phyloP scores from a whole-genome alignment of 2,888 invertebrate species.

The Drosophila pseudotalamancana region DNA sequence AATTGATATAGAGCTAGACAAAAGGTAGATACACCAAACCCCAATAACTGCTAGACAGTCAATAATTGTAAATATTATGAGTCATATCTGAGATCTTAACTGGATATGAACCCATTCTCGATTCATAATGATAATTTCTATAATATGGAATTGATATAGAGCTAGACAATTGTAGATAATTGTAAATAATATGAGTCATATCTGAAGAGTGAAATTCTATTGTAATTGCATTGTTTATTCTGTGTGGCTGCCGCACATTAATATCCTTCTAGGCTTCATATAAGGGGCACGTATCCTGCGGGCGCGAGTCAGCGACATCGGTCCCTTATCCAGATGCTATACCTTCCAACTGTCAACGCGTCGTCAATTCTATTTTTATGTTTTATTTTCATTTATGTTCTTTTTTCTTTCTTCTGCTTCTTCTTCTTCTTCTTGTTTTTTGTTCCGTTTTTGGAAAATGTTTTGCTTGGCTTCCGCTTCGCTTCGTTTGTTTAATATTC shows the following conservation, averaged over 20 bases:
- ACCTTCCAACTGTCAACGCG: constrained; percentile 74
- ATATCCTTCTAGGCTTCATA: constrained; percentile 15
- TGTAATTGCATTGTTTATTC: constrained; percentile 21
- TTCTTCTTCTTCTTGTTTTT: too few species aligned
- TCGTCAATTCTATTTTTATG: constrained; percentile 80
- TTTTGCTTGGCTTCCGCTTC: constrained; percentile 64
- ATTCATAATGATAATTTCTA: too few species aligned
- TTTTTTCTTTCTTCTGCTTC: too few species aligned
- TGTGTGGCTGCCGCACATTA: constrained; percentile 11
- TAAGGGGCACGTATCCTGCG: constrained; percentile 56
- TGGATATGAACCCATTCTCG: too few species aligned
- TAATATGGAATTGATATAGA: too few species aligned
- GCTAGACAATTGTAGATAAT: background rate
- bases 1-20: too few species aligned
- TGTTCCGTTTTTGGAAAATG: constrained; percentile 17
- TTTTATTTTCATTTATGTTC: constrained; percentile 71
- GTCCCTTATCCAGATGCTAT: constrained; percentile 14
- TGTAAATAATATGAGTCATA: constrained; percentile 16
- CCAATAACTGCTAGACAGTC: background rate
- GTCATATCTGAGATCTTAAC: too few species aligned
- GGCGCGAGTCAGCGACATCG: constrained; percentile 9
- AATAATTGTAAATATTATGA: background rate
- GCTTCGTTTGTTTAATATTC: constrained; percentile 68
- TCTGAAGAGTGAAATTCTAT: constrained; percentile 4
- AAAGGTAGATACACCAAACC: too few species aligned